Conservation (phyloP, 2,888 invertebrate species). For the Caenorhabditis afra region DNA sequence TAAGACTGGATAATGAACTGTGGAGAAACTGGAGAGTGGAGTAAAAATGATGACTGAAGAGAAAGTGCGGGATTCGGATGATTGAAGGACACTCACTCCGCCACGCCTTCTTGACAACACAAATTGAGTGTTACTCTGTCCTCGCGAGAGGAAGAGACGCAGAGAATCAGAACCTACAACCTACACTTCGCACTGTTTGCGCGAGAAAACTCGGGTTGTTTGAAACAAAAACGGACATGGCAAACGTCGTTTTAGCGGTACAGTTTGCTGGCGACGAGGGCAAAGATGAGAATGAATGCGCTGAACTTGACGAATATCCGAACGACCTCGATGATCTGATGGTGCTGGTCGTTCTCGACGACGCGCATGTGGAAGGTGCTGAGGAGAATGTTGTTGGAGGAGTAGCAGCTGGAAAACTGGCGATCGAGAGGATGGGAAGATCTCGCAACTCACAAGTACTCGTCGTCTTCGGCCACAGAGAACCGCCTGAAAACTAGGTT, state of each 20-base stretch:
- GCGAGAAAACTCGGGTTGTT: constrained; percentile 9
- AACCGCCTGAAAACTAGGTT: constrained; percentile 48
- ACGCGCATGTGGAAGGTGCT: constrained; percentile 64
- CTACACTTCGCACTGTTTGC: constrained; percentile 30
- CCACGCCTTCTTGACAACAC: constrained; percentile 10
- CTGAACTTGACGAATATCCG: constrained; percentile 62
- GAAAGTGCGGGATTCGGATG: not conserved
- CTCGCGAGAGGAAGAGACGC: constrained; percentile 20
- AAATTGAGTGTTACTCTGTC: not conserved
- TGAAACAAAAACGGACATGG: not conserved
- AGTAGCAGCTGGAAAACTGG: constrained; percentile 60
- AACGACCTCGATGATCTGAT: constrained; percentile 57
- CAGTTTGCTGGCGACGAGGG: constrained; percentile 55
- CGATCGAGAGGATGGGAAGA: too few relatives aligned
- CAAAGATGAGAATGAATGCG: constrained; percentile 60
- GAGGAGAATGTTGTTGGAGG: constrained; percentile 61
- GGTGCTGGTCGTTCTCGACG: constrained; percentile 57
- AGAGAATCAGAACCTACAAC: constrained; percentile 39
- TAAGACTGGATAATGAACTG: too few relatives aligned
- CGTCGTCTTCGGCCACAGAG: constrained; percentile 52
- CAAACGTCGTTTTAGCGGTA: constrained; percentile 45
- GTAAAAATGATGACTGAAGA: not conserved
- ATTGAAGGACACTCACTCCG: constrained; percentile 7
- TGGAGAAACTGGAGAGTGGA: not conserved
- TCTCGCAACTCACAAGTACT: constrained; percentile 53